Evolutionary conservation across 2,888 invertebrate species (phyloP).

Genomic region (Cataglyphis cursor): DNA sequence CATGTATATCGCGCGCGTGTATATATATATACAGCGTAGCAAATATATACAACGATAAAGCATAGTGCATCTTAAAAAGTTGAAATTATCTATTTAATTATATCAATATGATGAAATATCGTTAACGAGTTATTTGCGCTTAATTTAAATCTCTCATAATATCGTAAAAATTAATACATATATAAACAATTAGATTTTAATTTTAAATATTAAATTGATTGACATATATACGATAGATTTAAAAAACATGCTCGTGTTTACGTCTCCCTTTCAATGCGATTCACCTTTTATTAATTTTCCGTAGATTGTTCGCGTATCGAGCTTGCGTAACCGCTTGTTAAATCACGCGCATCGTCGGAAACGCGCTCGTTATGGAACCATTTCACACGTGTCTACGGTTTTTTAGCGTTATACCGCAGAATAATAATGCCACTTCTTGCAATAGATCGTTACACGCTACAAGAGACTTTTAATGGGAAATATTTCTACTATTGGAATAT

Average conservation of each 20-base stretch:
- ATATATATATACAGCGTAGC: neutral
- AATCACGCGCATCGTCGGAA: slow-evolving; percentile 44
- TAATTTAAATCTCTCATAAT: neutral
- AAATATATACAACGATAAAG: slow-evolving; percentile 12
- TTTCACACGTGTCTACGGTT: slow-evolving; percentile 40
- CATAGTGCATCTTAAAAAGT: neutral
- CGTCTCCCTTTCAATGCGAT: neutral
- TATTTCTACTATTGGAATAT: neutral
- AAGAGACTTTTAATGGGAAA: slow-evolving; percentile 20
- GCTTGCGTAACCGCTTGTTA: slow-evolving; percentile 35
- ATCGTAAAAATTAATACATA: slow-evolving; percentile 13
- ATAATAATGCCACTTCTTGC: slow-evolving; percentile 26
- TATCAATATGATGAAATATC: slow-evolving; percentile 8
- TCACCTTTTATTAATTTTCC: slow-evolving; percentile 52
- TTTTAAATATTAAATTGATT: neutral
- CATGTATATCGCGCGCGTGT: neutral
- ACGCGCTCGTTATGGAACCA: slow-evolving; percentile 29
- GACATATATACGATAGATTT: neutral
- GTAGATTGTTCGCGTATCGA: neutral
- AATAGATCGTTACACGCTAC: slow-evolving; percentile 2
- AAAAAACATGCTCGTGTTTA: neutral
- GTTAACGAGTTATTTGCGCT: slow-evolving; percentile 30
- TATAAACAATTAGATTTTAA: neutral
- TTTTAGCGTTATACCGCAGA: slow-evolving; percentile 29
- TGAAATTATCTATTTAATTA: slow-evolving; percentile 21